Conservation (phyloP, 92 coral and sea anemone species). For the Umimayanthus kanabou region DNA sequence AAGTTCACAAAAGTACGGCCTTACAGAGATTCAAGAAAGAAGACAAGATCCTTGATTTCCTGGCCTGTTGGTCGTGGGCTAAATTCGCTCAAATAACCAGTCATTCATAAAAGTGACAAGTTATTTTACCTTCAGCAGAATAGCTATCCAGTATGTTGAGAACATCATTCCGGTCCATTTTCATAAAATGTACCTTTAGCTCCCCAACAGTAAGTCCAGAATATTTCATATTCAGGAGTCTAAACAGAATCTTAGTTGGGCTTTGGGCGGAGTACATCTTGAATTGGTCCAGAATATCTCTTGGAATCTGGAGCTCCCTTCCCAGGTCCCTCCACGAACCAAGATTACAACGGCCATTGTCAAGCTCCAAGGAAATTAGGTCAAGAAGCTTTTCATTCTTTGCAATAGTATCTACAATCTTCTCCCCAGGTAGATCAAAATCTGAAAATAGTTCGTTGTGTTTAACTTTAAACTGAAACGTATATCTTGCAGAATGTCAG, state of each 20-base stretch:
- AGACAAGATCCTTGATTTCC: too few relatives aligned
- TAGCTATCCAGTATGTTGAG: not conserved
- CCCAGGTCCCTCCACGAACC: constrained; percentile 12
- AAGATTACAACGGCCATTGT: not conserved
- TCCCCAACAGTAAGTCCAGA: not conserved
- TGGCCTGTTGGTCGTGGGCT: too few relatives aligned
- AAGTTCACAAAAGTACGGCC: too few relatives aligned
- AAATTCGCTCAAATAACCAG: too few relatives aligned
- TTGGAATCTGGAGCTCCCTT: not conserved
- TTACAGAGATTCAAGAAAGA: too few relatives aligned
- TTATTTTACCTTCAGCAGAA: not conserved
- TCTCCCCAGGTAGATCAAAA: too few relatives aligned
- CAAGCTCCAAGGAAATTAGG: not conserved
- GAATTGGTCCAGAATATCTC: not conserved
- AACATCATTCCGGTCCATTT: not conserved
- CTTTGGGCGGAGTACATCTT: constrained; percentile 8
- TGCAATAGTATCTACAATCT: too few relatives aligned
- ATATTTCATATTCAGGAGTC: not conserved
- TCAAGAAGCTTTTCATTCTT: constrained; percentile 4
- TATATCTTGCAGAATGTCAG: too few relatives aligned
- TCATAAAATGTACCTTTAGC: not conserved
- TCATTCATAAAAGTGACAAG: not conserved
- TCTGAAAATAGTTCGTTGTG: too few relatives aligned
- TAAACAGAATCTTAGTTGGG: constrained; percentile 3
- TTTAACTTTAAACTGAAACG: too few relatives aligned